Percentiles rank a stretch among this genome's conserved stretches.
phyloP scores from a whole-genome alignment of 2,113 vertebrate genomes.

The Notothenia rossii region DNA sequence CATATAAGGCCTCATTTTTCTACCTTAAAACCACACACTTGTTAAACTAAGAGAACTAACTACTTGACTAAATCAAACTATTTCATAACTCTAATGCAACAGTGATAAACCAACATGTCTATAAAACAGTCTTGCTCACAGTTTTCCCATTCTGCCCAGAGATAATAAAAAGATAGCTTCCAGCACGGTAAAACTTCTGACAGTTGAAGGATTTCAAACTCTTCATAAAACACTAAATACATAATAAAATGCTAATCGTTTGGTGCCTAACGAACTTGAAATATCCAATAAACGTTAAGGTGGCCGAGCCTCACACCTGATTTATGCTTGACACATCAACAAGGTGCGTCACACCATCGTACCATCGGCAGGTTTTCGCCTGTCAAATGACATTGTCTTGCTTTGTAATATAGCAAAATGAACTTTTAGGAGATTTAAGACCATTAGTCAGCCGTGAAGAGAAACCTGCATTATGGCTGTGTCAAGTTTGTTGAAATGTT shows the following conservation, averaged over 20 bases:
- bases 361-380: too few relatives aligned
- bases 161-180: too few relatives aligned
- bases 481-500: conserved; percentile 36
- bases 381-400: too few relatives aligned
- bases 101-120: background rate
- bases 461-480: background rate
- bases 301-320: background rate
- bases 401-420: too few relatives aligned
- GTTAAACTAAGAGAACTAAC: too few relatives aligned
- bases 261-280: background rate
- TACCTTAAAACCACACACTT: too few relatives aligned
- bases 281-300: background rate
- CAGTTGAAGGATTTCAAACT: background rate
- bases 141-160: background rate
- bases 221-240: background rate
- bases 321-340: too few relatives aligned
- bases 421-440: too few relatives aligned
- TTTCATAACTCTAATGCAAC: background rate
- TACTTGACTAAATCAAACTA: background rate
- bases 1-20: too few relatives aligned
- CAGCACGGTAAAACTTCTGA: background rate
- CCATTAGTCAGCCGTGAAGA: too few relatives aligned
- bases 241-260: background rate
- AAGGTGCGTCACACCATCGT: too few relatives aligned
- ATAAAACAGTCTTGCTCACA: background rate